Percentiles rank a stretch among this genome's conserved stretches.
Conservation (phyloP, 2,797 vertebrate species). For the Pangasius krempfi region DNA sequence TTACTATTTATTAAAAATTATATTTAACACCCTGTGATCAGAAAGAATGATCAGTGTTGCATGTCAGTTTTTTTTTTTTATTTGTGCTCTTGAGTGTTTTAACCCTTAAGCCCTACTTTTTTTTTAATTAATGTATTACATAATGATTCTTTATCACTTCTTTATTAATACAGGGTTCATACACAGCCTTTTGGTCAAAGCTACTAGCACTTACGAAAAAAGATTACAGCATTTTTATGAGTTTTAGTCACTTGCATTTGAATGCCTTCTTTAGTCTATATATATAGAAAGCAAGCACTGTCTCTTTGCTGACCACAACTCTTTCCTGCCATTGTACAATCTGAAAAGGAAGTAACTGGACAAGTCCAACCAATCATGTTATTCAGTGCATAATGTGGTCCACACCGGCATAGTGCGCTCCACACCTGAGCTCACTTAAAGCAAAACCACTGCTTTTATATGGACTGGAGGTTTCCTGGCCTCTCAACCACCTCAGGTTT, state of each 20-base stretch:
- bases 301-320: not conserved
- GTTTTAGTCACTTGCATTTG: not conserved
- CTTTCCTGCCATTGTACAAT: not conserved
- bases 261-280: not conserved
- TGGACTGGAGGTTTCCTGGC: not conserved
- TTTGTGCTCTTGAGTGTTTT: not conserved
- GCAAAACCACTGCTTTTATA: not conserved
- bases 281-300: not conserved
- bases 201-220: not conserved
- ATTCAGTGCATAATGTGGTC: not conserved
- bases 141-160: not conserved
- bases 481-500: not conserved
- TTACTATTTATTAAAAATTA: not conserved
- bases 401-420: too few species aligned
- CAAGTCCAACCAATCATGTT: not conserved
- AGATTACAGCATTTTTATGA: not conserved
- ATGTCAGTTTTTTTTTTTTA: not conserved
- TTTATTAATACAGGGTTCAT: not conserved
- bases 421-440: not conserved
- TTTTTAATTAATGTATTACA: not conserved
- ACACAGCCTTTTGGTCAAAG: not conserved
- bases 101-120: not conserved
- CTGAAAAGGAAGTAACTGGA: not conserved
- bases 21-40: not conserved
- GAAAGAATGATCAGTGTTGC: not conserved